Percentiles rank a stretch among this genome's conserved stretches.
These are phyloP conservation scores for Scyliorhinus canicula DNA, from an alignment of 2,797 vertebrate species.

Conservation along the genomic window DNA sequence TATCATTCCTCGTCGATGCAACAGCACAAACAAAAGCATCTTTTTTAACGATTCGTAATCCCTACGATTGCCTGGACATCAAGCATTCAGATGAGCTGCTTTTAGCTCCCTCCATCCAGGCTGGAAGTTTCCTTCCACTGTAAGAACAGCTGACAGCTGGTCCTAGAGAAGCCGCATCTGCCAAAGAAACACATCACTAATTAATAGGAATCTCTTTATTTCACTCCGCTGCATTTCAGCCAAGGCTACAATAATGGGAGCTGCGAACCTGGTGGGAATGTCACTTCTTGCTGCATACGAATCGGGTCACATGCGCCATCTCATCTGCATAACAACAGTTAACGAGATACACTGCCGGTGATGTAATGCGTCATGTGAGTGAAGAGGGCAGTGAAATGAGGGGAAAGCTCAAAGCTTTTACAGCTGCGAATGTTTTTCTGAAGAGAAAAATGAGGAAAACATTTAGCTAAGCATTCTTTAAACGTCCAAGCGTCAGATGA, in stretches of 20 bases:
- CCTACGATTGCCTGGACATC: neutral
- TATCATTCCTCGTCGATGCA: neutral
- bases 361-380: conserved; percentile 53
- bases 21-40: neutral
- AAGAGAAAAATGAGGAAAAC: conserved; percentile 30
- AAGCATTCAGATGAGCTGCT: conserved; percentile 42
- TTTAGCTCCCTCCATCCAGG: conserved; percentile 44
- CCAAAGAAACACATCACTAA: conserved; percentile 28
- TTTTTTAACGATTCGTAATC: conserved; percentile 15
- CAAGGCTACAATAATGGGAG: conserved; percentile 17
- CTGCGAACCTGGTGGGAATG: conserved; percentile 56
- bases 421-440: conserved; percentile 57
- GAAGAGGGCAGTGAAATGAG: conserved; percentile 54
- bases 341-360: conserved; percentile 65
- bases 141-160: conserved; percentile 35
- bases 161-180: neutral
- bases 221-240: neutral
- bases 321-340: conserved; percentile 78
- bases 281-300: conserved; percentile 46
- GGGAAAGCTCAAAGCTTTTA: conserved; percentile 46
- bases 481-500: conserved; percentile 10
- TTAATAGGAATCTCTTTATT: conserved; percentile 39
- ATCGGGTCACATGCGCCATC: neutral
- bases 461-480: conserved; percentile 14
- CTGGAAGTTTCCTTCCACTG: conserved; percentile 19